Conservation (phyloP, 2,797 vertebrate genomes). For the Anguilla anguilla region DNA sequence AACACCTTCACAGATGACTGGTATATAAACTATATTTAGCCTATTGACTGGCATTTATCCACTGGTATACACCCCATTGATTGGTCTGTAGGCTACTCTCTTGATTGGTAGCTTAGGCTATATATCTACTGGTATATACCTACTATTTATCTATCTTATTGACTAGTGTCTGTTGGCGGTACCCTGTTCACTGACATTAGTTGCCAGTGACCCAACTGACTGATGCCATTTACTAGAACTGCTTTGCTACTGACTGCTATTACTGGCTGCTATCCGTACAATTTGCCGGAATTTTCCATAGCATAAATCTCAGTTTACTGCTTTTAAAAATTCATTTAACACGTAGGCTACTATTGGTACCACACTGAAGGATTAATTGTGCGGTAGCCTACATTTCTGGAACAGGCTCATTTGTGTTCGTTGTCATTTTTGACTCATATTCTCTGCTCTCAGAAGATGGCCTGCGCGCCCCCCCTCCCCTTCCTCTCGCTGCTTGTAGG, state of each 20-base stretch:
- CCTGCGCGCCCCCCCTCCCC: not conserved
- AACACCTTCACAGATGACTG: not conserved
- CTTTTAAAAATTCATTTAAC: not conserved
- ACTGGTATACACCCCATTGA: not conserved
- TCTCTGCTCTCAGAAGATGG: not conserved
- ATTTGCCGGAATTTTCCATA: not conserved
- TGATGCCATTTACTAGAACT: not conserved
- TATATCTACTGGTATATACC: not conserved
- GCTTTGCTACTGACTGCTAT: not conserved
- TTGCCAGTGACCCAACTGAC: too few relatives aligned
- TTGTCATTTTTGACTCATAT: not conserved
- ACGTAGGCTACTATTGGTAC: not conserved
- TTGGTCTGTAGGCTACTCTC: not conserved
- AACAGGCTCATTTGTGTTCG: not conserved
- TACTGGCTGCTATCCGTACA: not conserved
- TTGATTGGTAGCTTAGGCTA: not conserved
- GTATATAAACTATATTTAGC: not conserved
- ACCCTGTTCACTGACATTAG: not conserved
- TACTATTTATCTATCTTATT: not conserved
- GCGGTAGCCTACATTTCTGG: not conserved
- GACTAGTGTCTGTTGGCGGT: not conserved
- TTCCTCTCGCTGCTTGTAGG: not conserved
- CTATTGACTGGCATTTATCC: not conserved
- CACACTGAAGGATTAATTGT: not conserved
- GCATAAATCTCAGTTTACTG: not conserved